Evolutionary conservation across 2,113 vertebrate genomes (phyloP).

Genomic region (Cochlearius cochlearius): DNA sequence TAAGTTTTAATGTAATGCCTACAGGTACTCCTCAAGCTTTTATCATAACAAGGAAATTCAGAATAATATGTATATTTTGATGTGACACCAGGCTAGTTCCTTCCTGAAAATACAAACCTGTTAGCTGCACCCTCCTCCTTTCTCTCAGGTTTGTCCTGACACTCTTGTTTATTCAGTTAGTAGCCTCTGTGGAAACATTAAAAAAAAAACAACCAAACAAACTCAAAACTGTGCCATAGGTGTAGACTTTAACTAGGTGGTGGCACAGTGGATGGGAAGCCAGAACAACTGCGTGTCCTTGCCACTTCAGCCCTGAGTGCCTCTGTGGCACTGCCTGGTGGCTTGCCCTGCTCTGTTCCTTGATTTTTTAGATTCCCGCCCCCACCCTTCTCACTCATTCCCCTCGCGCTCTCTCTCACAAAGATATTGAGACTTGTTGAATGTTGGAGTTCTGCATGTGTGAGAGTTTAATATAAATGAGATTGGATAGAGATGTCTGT

Average conservation of each 20-base stretch:
- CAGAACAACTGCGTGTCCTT: accelerated
- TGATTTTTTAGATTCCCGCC: neutral
- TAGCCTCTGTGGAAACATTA: neutral
- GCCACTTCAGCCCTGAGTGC: neutral
- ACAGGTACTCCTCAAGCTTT: neutral
- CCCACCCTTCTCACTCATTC: no score
- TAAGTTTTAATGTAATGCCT: neutral
- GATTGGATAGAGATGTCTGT: neutral
- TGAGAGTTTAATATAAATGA: neutral
- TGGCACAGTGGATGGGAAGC: neutral
- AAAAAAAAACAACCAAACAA: no score
- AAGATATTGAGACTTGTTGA: neutral
- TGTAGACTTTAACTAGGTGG: neutral
- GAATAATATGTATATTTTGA: neutral
- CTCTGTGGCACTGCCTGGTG: neutral
- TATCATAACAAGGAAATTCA: neutral
- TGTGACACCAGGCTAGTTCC: neutral
- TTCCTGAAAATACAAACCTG: neutral
- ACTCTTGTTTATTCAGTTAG: neutral
- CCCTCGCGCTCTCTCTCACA: no score
- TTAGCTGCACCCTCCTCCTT: neutral
- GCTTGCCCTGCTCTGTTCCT: neutral
- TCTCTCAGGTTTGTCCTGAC: neutral
- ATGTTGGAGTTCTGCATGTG: neutral
- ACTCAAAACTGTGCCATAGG: neutral